Evolutionary conservation across 1,140 invertebrate species (phyloP), one percentile per base, ranked within the genome.

Genomic region (Rhyzopertha dominica): DNA sequence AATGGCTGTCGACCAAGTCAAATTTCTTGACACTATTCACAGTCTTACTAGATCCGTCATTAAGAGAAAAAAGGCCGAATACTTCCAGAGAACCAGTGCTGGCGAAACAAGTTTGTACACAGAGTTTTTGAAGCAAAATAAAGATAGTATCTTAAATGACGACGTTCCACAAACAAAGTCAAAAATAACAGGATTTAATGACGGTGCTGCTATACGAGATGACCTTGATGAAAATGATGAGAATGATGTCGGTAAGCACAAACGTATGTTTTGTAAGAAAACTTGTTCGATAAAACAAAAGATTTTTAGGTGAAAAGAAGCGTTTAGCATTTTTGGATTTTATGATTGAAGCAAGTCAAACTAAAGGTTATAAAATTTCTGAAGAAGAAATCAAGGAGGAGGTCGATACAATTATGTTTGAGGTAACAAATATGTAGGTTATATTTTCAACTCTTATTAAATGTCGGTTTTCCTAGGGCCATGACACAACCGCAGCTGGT

Each of bases 341-440:
- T 29, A 70, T 97, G 54, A 76, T 98, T 16, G 85, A 91, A 66
- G 83, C 85, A 35, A 80, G 84, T 26, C 79, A 87, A 54, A 82
- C 44, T 1, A n/a, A 81, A 47, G 87, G 82, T 10, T 79, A 81
- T 5, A 69, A 80, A 1, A 78, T 96, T 18, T 84, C 79, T 17
- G 85, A 94, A 43, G 78, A 84, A 22, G 92, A 96, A 71, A 92
- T 96, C 41, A 82, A 87, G 51, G 88, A 92, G 68, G 86, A 92
- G 77, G 89, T 93, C 1, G 86, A 92, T 62, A 93, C 90, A 0
- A 94, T 94, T 56, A 92, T 93, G 87, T 94, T 95, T 66, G 90
- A 93, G 73, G 54, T 49, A 43, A 28, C 9, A n/a, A n/a, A n/a
- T n/a, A n/a, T n/a, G n/a, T n/a, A n/a, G n/a, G n/a, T n/a, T n/a